A percentile compares a stretch with the other conserved stretches of the same genome.
These are phyloP conservation scores for Bothrops jararaca DNA, from an alignment of 2,113 vertebrate genomes.

Conservation along the genomic window DNA sequence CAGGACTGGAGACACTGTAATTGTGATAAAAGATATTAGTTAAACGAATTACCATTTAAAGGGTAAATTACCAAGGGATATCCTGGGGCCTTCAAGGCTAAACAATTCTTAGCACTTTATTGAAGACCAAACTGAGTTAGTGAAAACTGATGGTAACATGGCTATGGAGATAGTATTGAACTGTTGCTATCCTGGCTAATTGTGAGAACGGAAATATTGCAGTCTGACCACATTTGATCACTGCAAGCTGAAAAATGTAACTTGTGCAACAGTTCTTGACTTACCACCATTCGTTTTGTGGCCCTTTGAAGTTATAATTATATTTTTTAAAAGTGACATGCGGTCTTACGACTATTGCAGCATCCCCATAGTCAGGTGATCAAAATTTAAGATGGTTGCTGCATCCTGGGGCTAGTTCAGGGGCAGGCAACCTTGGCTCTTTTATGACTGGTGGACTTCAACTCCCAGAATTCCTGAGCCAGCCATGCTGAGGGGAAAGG, in stretches of 20 bases:
- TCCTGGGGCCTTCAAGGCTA: not conserved
- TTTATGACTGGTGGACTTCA: too few relatives aligned
- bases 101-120: slow-evolving; percentile 1
- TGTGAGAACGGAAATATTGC: not conserved
- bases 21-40: slow-evolving; percentile 47
- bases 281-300: not conserved
- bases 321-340: not conserved
- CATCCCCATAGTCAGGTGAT: not conserved
- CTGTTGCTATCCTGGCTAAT: not conserved
- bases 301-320: not conserved
- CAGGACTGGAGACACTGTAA: slow-evolving; percentile 46
- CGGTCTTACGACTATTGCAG: not conserved
- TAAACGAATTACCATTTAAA: slow-evolving; percentile 55
- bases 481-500: too few relatives aligned
- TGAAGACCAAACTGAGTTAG: not conserved
- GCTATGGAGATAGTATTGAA: not conserved
- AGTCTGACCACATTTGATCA: not conserved
- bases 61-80: slow-evolving; percentile 33
- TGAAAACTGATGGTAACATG: not conserved
- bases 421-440: too few relatives aligned
- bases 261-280: not conserved
- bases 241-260: not conserved
- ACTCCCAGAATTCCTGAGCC: too few relatives aligned
- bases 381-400: not conserved
- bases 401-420: not conserved